A percentile compares a stretch with the other conserved stretches of the same genome.
Evolutionary conservation across 2,113 vertebrate genomes (phyloP).

Genomic region (Pan paniscus): DNA sequence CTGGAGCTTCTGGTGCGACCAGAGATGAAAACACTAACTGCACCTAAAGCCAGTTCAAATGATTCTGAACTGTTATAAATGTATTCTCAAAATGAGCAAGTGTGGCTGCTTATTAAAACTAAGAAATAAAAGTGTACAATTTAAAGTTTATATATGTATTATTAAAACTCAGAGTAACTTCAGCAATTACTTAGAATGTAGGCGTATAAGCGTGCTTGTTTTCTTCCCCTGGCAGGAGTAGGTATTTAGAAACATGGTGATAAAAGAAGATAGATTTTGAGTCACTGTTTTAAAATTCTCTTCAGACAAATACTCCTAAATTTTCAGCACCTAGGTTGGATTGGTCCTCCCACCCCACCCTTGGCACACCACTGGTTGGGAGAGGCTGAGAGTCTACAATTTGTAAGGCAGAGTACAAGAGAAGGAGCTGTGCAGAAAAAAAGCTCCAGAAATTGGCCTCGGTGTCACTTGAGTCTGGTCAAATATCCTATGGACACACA

Average conservation of each 20-base stretch:
- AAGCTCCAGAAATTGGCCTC: background rate
- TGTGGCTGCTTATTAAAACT: background rate
- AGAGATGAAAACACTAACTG: background rate
- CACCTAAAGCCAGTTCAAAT: background rate
- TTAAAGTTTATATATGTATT: background rate
- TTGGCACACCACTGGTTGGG: too few species aligned
- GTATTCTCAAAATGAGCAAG: background rate
- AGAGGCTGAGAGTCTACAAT: background rate
- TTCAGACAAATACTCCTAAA: background rate
- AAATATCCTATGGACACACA: background rate
- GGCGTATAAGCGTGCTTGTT: background rate
- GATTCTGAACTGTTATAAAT: background rate
- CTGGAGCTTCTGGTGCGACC: background rate
- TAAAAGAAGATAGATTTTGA: background rate
- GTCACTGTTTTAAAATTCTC: background rate
- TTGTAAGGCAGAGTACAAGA: background rate
- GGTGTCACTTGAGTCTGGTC: background rate
- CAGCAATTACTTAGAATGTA: background rate
- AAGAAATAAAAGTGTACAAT: background rate
- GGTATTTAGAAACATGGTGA: background rate
- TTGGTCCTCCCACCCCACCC: accelerated
- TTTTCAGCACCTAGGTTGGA: background rate
- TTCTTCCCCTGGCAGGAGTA: background rate
- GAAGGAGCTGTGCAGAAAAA: background rate
- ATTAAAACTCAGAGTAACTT: background rate